Conservation (phyloP, 2,888 invertebrate species). For the Onthophagus sagittarius region DNA sequence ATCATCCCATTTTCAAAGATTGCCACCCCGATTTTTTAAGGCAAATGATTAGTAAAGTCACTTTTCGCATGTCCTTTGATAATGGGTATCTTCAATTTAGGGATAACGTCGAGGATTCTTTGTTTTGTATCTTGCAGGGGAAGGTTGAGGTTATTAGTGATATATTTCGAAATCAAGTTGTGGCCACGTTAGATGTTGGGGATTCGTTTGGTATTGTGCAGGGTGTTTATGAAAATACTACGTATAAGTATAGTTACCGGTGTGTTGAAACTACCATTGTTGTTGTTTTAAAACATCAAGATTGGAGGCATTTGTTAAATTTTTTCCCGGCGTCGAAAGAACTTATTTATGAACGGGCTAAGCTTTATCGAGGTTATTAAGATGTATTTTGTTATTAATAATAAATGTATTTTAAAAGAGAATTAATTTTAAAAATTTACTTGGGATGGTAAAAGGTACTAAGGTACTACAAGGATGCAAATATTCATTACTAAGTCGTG, state of each 20-base stretch:
- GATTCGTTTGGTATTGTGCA: conserved; percentile 18
- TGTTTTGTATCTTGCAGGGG: conserved; percentile 21
- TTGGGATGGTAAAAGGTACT: too few relatives aligned
- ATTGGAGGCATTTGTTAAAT: conserved; percentile 22
- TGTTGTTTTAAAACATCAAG: background rate
- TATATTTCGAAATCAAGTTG: conserved; percentile 6
- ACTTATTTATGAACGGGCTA: conserved; percentile 16
- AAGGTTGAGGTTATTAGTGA: conserved; percentile 17
- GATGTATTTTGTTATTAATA: too few relatives aligned
- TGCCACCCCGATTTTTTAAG: conserved; percentile 22
- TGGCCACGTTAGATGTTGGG: background rate
- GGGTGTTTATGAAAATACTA: conserved; percentile 10
- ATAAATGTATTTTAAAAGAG: too few relatives aligned
- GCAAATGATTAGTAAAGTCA: conserved; percentile 15
- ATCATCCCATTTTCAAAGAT: conserved; percentile 18
- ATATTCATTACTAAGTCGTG: too few relatives aligned
- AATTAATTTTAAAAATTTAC: too few relatives aligned
- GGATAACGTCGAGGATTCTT: conserved; percentile 3
- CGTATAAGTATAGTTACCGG: conserved; percentile 17
- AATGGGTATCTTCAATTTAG: conserved; percentile 19
- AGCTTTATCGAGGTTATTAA: conserved; percentile 14
- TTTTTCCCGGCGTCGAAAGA: conserved; percentile 23
- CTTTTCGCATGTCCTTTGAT: conserved; percentile 11
- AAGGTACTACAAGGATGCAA: too few relatives aligned
- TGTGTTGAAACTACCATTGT: conserved; percentile 12